Conservation (phyloP, 1,140 invertebrate species). For the Scaptomyza pallida region DNA sequence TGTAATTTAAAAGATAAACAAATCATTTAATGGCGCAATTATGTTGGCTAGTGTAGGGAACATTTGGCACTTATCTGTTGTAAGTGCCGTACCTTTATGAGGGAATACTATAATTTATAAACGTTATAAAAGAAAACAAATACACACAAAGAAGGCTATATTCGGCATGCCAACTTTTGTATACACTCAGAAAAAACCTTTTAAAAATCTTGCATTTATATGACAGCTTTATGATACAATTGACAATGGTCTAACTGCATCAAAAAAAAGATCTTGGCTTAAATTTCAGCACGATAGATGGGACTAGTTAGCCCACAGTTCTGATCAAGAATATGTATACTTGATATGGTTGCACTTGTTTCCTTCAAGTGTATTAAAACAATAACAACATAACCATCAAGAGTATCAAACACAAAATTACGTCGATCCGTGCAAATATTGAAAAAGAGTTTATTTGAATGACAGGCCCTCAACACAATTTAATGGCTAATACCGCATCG, state of each 20-base stretch:
- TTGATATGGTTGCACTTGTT: too few relatives aligned
- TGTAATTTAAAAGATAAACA: neutral
- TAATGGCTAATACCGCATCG: constrained; percentile 2
- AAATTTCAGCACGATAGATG: too few relatives aligned
- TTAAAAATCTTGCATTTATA: too few relatives aligned
- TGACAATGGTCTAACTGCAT: too few relatives aligned
- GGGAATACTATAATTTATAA: constrained; percentile 36
- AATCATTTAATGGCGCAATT: neutral
- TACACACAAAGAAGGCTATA: too few relatives aligned
- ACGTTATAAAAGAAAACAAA: constrained; percentile 12
- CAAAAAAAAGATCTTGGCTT: too few relatives aligned
- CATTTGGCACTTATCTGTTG: constrained; percentile 27
- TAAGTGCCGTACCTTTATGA: constrained; percentile 23
- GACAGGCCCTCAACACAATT: neutral
- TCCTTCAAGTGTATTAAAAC: too few relatives aligned
- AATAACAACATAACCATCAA: constrained; percentile 14
- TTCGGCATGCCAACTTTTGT: too few relatives aligned
- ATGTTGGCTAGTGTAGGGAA: constrained; percentile 9
- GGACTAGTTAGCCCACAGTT: too few relatives aligned
- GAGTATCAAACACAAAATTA: constrained; percentile 13
- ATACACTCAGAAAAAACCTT: too few relatives aligned
- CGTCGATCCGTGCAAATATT: constrained; percentile 16
- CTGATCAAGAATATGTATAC: too few relatives aligned
- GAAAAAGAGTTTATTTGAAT: neutral
- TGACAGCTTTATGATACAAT: too few relatives aligned